Evolutionary conservation across 2,888 invertebrate species (phyloP), one percentile per base, ranked within the genome.

Genomic region (Willowsia nigromaculata): DNA sequence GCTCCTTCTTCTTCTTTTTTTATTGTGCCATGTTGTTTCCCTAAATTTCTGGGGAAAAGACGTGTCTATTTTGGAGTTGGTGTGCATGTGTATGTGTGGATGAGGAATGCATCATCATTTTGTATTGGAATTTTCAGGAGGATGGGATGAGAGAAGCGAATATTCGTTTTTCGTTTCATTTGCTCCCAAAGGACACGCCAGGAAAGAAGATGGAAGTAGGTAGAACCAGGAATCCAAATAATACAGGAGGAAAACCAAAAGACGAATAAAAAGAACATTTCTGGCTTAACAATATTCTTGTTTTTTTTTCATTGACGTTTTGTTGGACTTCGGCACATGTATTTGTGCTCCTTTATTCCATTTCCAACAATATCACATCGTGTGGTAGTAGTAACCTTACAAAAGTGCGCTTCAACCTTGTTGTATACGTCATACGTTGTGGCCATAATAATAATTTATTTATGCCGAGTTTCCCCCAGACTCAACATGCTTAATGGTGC

Each of bases 1-100:
- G 74, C 43, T 62, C 47, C 85, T 47, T 59, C 43, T 59, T n/a
- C n/a, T n/a, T n/a, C n/a, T n/a, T n/a, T n/a, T 85, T 76, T 85
- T 74, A 53, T 85, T 85, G 27, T 59, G 43, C n/a, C 18, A 50
- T 62, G 68, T 62, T 62, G 62, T 33, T 68, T 68, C 37, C 68
- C 5, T 18, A 33, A 18, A 68, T 68, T 68, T 62, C 30, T 53
- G 40, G 84, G 84, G 56, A 56, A 68, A 74, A 71, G 68, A 53
- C 83, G 83, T 68, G 53, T 47, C 18, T 50, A 81, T 83, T 83
- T 68, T 18, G 7, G 27, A 13, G 68, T 27, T 11, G 50, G 68
- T n/a, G 22, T 18, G 25, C 33, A 25, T 56, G 71, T 27, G 56
- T 33, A 22, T 40, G n/a, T 68, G 37, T 68, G 65, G 3, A 33